Evolutionary conservation across 1,140 invertebrate genomes (phyloP), one percentile per base, ranked within the genome.

Genomic region (Metaphire vulgaris): DNA sequence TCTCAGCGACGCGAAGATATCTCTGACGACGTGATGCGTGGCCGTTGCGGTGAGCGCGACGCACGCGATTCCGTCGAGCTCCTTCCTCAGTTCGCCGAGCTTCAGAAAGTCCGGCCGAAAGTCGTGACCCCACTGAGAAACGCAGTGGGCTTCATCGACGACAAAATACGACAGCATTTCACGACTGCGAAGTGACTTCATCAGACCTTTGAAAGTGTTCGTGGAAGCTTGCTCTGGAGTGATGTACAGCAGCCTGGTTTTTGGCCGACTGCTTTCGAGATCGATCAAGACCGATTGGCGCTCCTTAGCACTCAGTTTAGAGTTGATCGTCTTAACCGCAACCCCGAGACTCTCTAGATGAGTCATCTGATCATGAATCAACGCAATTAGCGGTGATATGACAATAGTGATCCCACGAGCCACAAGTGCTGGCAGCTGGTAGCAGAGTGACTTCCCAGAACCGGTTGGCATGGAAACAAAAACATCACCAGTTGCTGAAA

Each of bases 81-180:
- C 92, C 79, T 89, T 89, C 72, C 93, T 87, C 14, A 97, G 84
- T 26, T 89, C 81, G 12, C 92, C 93, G 1, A 99, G 85, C 85
- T 92, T 95, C 1, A 97, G 88, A 85, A 98, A 99, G 85, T 98
- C 93, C 0, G 93, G 93, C 32, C 96, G 88, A 85, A 99, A 99
- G 86, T 98, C 96, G 86, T 99, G 96, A 0, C 96, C 96, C 96
- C 96, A 99, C 81, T 98, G 92, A 82, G 93, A 96, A 0, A 98
- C 95, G 88, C 96, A 99, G 85, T 99, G 96, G 15, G 95, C 96
- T 89, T 99, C 97, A 88, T 99, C 97, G 16, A 99, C 92, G 34
- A 96, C 91, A 80, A 98, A 88, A 80, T 89, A 90, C 6, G 87
- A 87, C 14, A 92, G 76, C 74, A 89, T 87, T 41, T 87, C 85